phyloP scores from a whole-genome alignment of 2,113 vertebrate genomes.

The Pyxicephalus adspersus region DNA sequence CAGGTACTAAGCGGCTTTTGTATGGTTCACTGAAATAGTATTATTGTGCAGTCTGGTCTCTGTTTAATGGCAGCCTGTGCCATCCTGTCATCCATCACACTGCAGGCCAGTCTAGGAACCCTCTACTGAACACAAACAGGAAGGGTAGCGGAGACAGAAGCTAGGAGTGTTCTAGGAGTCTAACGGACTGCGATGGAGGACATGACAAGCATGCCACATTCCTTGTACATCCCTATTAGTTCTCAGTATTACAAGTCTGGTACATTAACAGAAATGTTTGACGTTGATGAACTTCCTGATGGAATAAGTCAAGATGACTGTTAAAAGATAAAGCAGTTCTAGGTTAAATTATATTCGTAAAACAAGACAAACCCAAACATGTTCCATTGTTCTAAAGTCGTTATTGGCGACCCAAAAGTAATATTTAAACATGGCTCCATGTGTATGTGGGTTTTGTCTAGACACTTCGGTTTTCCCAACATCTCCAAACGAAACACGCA shows the following conservation, averaged over 20 bases:
- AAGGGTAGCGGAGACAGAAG: constrained; percentile 50
- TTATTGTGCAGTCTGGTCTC: constrained; percentile 13
- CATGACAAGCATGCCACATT: constrained; percentile 50
- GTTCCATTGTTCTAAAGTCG: no score
- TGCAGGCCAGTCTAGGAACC: neutral
- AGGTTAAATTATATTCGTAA: neutral
- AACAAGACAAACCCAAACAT: no score
- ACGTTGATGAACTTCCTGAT: constrained; percentile 42
- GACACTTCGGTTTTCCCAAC: no score
- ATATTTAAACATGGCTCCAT: no score
- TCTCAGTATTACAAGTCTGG: constrained; percentile 21
- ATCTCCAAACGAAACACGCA: no score
- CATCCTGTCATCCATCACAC: constrained; percentile 9
- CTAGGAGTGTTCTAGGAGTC: neutral
- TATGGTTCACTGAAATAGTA: neutral
- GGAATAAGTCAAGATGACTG: constrained; percentile 21
- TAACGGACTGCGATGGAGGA: constrained; percentile 35
- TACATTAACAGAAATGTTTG: constrained; percentile 53
- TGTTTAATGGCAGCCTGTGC: neutral
- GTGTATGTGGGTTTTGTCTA: no score
- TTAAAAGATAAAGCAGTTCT: neutral
- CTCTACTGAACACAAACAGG: constrained; percentile 21
- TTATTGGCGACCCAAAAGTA: no score
- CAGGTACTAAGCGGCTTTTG: neutral
- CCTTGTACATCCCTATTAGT: constrained; percentile 40